phyloP scores from a whole-genome alignment of 2,888 invertebrate species.

The Polylopha cassiicola region DNA sequence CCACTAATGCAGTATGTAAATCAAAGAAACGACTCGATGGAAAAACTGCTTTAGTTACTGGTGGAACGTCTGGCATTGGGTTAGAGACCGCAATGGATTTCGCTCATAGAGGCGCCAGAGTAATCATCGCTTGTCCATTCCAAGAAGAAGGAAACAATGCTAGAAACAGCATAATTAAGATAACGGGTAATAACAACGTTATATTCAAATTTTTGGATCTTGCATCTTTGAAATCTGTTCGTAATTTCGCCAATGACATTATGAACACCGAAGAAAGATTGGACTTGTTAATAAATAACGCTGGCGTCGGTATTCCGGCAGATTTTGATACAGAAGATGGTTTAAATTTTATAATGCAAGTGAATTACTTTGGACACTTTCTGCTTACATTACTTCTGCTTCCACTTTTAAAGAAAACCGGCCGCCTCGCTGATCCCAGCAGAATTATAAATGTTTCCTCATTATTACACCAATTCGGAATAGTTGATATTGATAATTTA shows the following conservation, averaged over 20 bases:
- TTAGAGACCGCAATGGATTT: conserved; percentile 59
- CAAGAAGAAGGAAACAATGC: conserved; percentile 53
- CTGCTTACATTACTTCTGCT: conserved; percentile 91
- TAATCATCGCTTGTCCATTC: conserved; percentile 63
- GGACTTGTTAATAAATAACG: conserved; percentile 93
- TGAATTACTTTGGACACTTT: conserved; percentile 96
- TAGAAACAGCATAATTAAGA: conserved; percentile 79
- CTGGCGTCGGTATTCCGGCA: conserved; percentile 83
- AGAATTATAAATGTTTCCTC: conserved; percentile 89
- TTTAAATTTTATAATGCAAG: conserved; percentile 91
- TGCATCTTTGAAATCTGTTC: conserved; percentile 83
- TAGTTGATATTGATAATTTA: conserved; percentile 82
- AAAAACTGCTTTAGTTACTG: conserved; percentile 58
- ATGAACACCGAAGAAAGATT: conserved; percentile 82
- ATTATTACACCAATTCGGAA: conserved; percentile 82
- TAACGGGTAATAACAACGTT: conserved; percentile 82
- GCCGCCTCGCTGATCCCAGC: conserved; percentile 76
- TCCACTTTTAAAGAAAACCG: conserved; percentile 82
- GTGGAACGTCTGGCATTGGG: conserved; percentile 65
- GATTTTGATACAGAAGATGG: conserved; percentile 84
- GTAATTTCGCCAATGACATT: conserved; percentile 88
- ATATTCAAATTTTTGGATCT: conserved; percentile 85
- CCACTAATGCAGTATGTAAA: conserved; percentile 59
- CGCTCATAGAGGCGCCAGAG: conserved; percentile 58
- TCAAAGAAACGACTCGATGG: conserved; percentile 58